Conservation (phyloP, 2,797 vertebrate species). For the Notolabrus celidotus region DNA sequence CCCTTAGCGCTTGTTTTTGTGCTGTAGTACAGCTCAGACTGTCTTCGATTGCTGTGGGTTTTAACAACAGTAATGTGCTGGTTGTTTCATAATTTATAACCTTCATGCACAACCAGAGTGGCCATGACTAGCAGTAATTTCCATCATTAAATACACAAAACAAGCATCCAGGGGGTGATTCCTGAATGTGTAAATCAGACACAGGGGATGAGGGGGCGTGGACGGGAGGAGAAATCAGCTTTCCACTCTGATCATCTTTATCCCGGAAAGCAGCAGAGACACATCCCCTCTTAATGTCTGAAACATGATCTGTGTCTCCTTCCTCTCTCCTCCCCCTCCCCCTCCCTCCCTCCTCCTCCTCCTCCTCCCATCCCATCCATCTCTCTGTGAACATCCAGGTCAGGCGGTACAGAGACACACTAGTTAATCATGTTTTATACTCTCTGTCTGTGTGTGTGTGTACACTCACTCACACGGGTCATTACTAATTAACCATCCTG, state of each 20-base stretch:
- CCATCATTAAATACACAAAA: conserved; percentile 28
- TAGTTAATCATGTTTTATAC: conserved; percentile 37
- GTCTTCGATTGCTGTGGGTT: neutral
- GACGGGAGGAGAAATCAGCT: conserved; percentile 17
- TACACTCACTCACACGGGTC: conserved; percentile 37
- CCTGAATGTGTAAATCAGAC: neutral
- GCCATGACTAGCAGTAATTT: neutral
- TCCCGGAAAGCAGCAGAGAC: conserved; percentile 29
- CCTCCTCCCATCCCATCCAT: too few species aligned
- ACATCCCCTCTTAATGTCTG: conserved; percentile 40
- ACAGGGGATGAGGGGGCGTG: neutral
- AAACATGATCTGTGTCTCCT: conserved; percentile 40
- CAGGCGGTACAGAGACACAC: conserved; percentile 31
- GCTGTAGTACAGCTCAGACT: neutral
- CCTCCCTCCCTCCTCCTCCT: conserved; percentile 18
- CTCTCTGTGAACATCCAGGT: conserved; percentile 44
- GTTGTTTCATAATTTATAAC: conserved; percentile 32
- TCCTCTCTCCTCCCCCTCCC: conserved; percentile 28
- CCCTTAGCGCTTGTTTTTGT: neutral
- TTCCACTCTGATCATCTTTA: conserved; percentile 1
- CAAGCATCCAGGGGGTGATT: conserved; percentile 30
- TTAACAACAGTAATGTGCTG: conserved; percentile 7
- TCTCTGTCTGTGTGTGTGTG: conserved; percentile 8
- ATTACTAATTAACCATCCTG: conserved; percentile 69
- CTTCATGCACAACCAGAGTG: neutral